Percentiles rank a stretch among this genome's conserved stretches.
These are phyloP conservation scores for Chloropsis hardwickii DNA, from an alignment of 2,113 vertebrate genomes.

Conservation along the genomic window DNA sequence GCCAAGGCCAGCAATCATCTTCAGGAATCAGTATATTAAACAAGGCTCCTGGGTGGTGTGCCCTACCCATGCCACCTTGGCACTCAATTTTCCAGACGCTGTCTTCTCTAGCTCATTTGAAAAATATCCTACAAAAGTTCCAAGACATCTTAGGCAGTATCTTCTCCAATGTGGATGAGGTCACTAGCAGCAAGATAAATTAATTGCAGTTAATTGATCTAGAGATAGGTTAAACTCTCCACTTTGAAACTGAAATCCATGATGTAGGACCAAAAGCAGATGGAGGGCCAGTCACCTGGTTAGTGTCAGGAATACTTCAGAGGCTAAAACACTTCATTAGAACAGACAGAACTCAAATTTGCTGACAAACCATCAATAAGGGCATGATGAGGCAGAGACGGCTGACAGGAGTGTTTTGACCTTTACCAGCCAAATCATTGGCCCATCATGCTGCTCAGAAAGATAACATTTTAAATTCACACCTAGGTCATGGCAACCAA, in stretches of 20 bases:
- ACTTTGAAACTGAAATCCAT: neutral
- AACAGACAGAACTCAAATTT: neutral
- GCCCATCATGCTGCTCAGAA: neutral
- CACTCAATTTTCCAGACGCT: neutral
- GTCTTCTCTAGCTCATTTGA: neutral
- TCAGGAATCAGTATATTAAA: neutral
- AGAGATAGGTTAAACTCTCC: too few relatives aligned
- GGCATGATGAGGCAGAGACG: neutral
- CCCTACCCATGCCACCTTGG: neutral
- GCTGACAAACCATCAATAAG: neutral
- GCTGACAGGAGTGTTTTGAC: neutral
- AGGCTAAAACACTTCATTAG: neutral
- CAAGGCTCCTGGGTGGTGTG: neutral
- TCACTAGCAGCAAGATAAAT: neutral
- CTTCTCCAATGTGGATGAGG: neutral
- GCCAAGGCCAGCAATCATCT: neutral
- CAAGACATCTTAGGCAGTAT: neutral
- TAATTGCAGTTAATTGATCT: too few relatives aligned
- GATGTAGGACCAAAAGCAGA: neutral
- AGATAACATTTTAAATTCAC: neutral
- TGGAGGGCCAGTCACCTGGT: neutral
- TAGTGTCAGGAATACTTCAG: neutral
- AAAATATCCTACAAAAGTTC: neutral
- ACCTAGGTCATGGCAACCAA: neutral
- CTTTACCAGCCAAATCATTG: neutral